Base-by-base conservation (phyloP, 2,113 vertebrate species). In the Saccopteryx bilineata region DNA sequence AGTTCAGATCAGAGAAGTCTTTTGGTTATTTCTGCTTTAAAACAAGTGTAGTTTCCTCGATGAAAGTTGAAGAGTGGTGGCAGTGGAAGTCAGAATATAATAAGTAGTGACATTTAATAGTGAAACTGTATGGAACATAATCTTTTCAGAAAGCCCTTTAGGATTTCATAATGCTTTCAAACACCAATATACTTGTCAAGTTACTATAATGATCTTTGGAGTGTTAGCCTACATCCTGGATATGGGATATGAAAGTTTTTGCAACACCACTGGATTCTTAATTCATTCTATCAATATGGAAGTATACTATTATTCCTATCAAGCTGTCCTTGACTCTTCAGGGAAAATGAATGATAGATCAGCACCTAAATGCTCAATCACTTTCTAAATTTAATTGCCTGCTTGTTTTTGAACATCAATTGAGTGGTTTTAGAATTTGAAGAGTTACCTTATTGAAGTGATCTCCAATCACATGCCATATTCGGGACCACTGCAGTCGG, bases 401-500 rank as follows among this genome's bases (percentile, higher is more conserved):
- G 18, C 8, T 24, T 82, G 33, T 60, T 24, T 60, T 33, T 50
- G 28, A 60, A 50, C 9, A 33, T 1, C 0, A 7, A 26, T 2
- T 13, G 28, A 58, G 15, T 66, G 15, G 33, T 14, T 11, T 39
- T 50, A 12, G 46, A 65, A 46, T 83, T 31, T 0, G 61, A 50
- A 61, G 61, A 52, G 33, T 93, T 95, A 99, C 99, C 99, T 99
- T 99, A 96, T 99, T 99, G 97, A 99, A 99, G 96, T 99, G 99
- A 96, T 99, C 99, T 95, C 99, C 99, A 58, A 99, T 99, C 97
- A 99, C 99, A 5, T 99, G 99, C 99, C 99, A 99, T 91, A 99
- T 99, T 65, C 99, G 98, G 7, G 99, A 99, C 99, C 99, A 99
- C 98, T 99, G 99, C 83, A 99, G 98, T 65, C 99, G 97, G 96